phyloP scores from a whole-genome alignment of 2,797 vertebrate genomes.

The Argya squamiceps region DNA sequence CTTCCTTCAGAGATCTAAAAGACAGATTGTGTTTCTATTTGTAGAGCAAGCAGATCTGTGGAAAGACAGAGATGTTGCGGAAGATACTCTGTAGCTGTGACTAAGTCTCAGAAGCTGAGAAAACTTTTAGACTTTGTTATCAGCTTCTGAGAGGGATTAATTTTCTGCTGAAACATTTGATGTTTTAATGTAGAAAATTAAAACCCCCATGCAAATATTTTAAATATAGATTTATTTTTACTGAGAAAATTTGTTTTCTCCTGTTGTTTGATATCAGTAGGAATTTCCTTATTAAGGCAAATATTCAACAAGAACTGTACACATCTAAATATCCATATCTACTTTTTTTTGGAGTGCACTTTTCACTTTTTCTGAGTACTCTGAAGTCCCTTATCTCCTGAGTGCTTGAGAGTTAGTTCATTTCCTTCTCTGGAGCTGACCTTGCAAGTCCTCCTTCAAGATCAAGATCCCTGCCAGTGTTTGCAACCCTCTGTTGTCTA shows the following conservation, averaged over 20 bases:
- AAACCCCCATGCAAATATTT: background rate
- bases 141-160: background rate
- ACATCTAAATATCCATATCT: background rate
- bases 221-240: background rate
- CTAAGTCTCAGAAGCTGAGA: background rate
- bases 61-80: background rate
- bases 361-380: background rate
- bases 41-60: background rate
- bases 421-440: background rate
- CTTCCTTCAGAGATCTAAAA: background rate
- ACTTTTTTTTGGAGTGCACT: background rate
- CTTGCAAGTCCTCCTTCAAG: background rate
- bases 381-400: background rate
- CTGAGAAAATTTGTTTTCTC: background rate
- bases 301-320: background rate
- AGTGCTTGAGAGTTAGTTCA: background rate
- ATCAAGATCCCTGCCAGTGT: background rate
- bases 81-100: background rate
- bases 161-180: background rate
- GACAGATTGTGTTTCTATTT: background rate
- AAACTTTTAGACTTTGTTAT: background rate
- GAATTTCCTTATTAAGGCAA: slow-evolving; percentile 10
- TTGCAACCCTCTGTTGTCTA: background rate
- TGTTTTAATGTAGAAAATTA: background rate
- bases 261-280: background rate